Base-by-base conservation (phyloP, 2,113 vertebrate genomes). In the Crypturellus undulatus region DNA sequence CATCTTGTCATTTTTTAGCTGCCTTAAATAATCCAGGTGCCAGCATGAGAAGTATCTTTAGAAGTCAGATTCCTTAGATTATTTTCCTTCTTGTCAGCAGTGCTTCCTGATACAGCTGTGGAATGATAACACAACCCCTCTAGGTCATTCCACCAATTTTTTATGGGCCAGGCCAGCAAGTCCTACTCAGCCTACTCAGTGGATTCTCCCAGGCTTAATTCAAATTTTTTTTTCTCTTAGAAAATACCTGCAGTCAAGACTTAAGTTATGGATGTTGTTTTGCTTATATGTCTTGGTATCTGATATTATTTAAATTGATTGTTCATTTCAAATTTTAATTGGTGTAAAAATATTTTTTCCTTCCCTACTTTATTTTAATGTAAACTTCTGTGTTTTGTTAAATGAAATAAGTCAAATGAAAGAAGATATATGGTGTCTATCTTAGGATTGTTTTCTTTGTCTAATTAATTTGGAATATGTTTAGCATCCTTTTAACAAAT, bases 11-110 rank as follows among this genome's bases (percentile, higher is more conserved):
- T 91, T 87, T 94, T 82, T 67, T 22, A 93, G 85, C 26, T 87
- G 70, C 71, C 71, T 84, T 76, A 62, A 93, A 72, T 92, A 92
- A 86, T 32, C 43, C 70, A 87, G n/a, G 49, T 96, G 67, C 73
- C 80, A 89, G 79, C 28, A 89, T 19, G 22, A 87, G 60, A 92
- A 84, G 43, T 62, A 38, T 80, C 42, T 90, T 93, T 86, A 45
- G 71, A 70, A 92, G 25, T 89, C 21, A 93, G 2, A 58, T 94
- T 93, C 90, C 73, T 89, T 89, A 54, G 65, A 58, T 72, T 79
- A 12, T 69, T 81, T 86, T 86, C 64, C 64, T 89, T 93, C 77
- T 71, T 89, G 80, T 93, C 80, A 93, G 16, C 52, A 76, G n/a
- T 51, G 21, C 40, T 92, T 96, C 70, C 77, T 89, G 80, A 69